These are phyloP conservation scores for Burhinus bistriatus DNA, from an alignment of 2,113 vertebrate species.

Conservation along the genomic window DNA sequence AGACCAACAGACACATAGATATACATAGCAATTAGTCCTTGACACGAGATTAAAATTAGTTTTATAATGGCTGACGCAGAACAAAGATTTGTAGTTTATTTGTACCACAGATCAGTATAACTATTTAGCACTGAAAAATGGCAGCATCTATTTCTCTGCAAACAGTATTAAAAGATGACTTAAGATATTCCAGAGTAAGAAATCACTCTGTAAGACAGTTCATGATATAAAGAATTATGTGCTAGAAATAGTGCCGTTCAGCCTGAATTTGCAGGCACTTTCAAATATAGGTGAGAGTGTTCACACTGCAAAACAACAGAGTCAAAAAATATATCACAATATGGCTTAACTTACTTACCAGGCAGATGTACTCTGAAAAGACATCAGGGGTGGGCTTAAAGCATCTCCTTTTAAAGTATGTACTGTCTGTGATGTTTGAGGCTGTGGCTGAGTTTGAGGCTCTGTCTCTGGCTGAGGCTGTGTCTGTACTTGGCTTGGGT, in stretches of 20 bases:
- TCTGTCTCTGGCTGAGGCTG: constrained; percentile 66
- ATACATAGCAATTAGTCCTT: background rate
- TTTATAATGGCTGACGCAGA: background rate
- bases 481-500: constrained; percentile 72
- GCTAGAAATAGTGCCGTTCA: background rate
- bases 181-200: background rate
- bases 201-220: background rate
- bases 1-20: background rate
- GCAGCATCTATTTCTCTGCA: background rate
- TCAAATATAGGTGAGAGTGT: background rate
- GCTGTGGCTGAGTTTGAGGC: constrained; percentile 62
- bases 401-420: constrained; percentile 83
- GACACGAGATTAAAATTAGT: background rate
- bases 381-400: constrained; percentile 85
- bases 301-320: background rate
- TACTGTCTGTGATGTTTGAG: constrained; percentile 76
- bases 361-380: constrained; percentile 90
- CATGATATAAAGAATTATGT: background rate
- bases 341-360: constrained; percentile 87
- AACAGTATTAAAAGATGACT: background rate
- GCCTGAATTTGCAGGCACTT: background rate
- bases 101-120: background rate
- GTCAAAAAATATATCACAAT: background rate
- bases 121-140: background rate
- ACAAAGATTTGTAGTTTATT: background rate